These are phyloP conservation scores for Drosophila anceps DNA, from an alignment of 2,888 invertebrate genomes.

Conservation along the genomic window DNA sequence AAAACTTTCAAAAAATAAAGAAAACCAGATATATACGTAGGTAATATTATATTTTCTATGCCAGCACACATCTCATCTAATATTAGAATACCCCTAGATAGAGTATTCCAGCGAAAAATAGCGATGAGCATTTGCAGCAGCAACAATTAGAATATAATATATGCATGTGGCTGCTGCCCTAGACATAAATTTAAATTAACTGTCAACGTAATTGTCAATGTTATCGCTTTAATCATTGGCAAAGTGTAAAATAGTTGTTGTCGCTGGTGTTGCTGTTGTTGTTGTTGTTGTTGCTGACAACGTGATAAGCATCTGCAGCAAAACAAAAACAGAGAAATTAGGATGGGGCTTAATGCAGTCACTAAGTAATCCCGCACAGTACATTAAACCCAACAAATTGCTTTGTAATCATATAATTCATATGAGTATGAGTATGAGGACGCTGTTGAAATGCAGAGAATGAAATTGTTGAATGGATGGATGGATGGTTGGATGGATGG, in stretches of 20 bases:
- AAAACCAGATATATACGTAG: background rate
- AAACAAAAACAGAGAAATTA: background rate
- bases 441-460: constrained; percentile 8
- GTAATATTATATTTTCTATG: background rate
- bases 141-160: constrained; percentile 23
- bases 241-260: constrained; percentile 26
- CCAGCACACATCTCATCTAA: background rate
- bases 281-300: constrained; percentile 5
- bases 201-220: constrained; percentile 71
- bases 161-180: constrained; percentile 55
- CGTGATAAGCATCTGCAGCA: constrained; percentile 46
- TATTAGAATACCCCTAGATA: background rate
- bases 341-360: constrained; percentile 37
- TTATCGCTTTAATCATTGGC: constrained; percentile 46
- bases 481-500: constrained; percentile 19
- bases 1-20: background rate
- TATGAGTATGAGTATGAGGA: constrained; percentile 9
- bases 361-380: constrained; percentile 43
- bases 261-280: background rate
- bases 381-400: constrained; percentile 58
- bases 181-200: constrained; percentile 75
- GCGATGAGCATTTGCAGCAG: constrained; percentile 4
- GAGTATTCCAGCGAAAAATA: background rate
- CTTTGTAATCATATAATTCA: constrained; percentile 60
- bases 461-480: constrained; percentile 19